These are phyloP conservation scores for Sterna hirundo DNA, from an alignment of 2,113 vertebrate genomes.

Conservation along the genomic window DNA sequence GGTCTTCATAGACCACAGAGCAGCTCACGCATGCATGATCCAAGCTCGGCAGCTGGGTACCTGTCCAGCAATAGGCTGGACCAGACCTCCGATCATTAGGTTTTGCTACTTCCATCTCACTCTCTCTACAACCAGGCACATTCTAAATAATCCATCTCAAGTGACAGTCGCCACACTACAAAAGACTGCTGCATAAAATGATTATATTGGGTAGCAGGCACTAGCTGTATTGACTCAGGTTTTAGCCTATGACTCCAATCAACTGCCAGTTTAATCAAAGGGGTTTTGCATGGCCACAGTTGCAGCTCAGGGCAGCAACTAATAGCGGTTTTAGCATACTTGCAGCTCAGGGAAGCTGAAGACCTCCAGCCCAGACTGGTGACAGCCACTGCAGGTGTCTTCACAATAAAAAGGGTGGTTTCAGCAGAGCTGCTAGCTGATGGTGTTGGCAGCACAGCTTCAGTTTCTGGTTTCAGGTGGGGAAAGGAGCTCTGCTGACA, in stretches of 20 bases:
- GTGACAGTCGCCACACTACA: not conserved
- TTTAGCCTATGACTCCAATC: not conserved
- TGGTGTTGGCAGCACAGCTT: not conserved
- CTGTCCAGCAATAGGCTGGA: fast-evolving
- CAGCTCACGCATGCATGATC: fast-evolving
- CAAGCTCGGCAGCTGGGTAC: not conserved
- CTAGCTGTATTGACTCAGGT: not conserved
- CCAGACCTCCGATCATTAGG: not conserved
- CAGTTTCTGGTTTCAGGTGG: not conserved
- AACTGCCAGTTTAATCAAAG: not conserved
- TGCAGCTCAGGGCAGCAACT: not conserved
- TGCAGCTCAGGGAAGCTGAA: not conserved
- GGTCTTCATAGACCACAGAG: not conserved
- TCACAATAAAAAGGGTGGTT: not conserved
- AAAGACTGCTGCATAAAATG: not conserved
- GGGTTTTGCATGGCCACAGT: not conserved
- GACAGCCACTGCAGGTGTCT: not conserved
- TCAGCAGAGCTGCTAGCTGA: not conserved
- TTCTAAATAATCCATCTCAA: not conserved
- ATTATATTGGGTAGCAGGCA: not conserved
- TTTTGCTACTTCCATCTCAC: not conserved
- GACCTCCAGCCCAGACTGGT: not conserved
- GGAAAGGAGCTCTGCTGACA: not conserved
- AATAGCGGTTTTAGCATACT: not conserved
- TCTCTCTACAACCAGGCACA: not conserved